Evolutionary conservation across 2,888 invertebrate genomes (phyloP).

Genomic region (Trisateles emortualis): DNA sequence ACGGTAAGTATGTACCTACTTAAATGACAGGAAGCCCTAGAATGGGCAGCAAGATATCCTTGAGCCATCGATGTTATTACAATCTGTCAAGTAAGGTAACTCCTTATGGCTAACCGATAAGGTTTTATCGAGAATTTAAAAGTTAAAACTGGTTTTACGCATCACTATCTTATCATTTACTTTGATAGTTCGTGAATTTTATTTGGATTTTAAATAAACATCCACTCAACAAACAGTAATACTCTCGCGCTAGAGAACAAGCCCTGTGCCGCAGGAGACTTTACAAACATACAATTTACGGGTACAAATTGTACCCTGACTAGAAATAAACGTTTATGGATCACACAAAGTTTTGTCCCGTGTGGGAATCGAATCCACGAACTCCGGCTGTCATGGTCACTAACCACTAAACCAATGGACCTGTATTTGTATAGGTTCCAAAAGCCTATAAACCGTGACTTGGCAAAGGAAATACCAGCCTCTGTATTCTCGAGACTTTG

Average conservation of each 20-base stretch:
- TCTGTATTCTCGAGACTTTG: slow-evolving; percentile 24
- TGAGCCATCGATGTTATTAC: slow-evolving; percentile 18
- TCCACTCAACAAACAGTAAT: background rate
- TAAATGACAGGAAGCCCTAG: slow-evolving; percentile 38
- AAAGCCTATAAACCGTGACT: slow-evolving; percentile 37
- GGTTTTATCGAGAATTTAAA: background rate
- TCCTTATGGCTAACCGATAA: background rate
- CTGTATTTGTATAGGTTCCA: slow-evolving; percentile 23
- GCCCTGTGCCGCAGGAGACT: too few relatives aligned
- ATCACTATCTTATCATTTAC: slow-evolving; percentile 1
- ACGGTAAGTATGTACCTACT: slow-evolving; percentile 1
- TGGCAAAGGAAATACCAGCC: slow-evolving; percentile 39
- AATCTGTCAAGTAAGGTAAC: background rate
- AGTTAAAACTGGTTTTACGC: background rate
- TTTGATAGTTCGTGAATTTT: background rate
- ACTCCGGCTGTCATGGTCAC: too few relatives aligned
- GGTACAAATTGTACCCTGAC: too few relatives aligned
- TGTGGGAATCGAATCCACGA: too few relatives aligned
- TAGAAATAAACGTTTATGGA: too few relatives aligned
- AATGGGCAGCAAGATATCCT: slow-evolving; percentile 31
- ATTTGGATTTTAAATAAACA: background rate
- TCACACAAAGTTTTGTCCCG: too few relatives aligned
- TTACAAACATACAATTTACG: too few relatives aligned
- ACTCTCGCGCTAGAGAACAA: too few relatives aligned
- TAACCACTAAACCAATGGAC: too few relatives aligned